A percentile compares a stretch with the other conserved stretches of the same genome.
These are phyloP conservation scores for Aphidius colemani DNA, from an alignment of 2,888 invertebrate species.

Conservation along the genomic window DNA sequence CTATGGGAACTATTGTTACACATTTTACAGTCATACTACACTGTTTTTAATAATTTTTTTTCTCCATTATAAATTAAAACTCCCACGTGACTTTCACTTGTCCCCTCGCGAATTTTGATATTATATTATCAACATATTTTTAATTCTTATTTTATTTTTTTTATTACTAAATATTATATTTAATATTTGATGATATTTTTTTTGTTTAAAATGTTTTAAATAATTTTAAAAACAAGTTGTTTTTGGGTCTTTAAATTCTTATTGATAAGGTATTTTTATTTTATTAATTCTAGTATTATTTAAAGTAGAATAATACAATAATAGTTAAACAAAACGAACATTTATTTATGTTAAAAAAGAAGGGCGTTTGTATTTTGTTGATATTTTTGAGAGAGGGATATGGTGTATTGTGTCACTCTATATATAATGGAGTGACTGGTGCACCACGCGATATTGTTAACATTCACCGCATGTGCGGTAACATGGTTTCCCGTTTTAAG, in stretches of 20 bases:
- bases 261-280: slow-evolving; percentile 9
- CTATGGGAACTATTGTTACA: slow-evolving; percentile 60
- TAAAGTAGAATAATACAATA: no score
- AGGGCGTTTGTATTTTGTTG: no score
- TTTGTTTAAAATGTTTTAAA: no score
- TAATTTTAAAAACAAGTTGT: background rate
- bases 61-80: slow-evolving; percentile 38
- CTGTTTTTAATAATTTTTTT: slow-evolving; percentile 42
- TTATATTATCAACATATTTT: slow-evolving; percentile 22
- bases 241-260: slow-evolving; percentile 31
- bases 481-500: slow-evolving; percentile 59
- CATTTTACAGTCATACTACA: slow-evolving; percentile 56
- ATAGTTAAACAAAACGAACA: no score
- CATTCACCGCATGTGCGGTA: slow-evolving; percentile 60
- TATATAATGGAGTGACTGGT: slow-evolving; percentile 54
- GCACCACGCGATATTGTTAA: slow-evolving; percentile 57
- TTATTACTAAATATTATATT: slow-evolving; percentile 8
- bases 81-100: slow-evolving; percentile 60
- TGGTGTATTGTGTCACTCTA: slow-evolving; percentile 55
- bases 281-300: no score
- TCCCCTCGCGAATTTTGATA: slow-evolving; percentile 44
- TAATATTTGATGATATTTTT: background rate
- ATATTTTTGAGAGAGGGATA: slow-evolving; percentile 29
- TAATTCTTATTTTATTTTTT: background rate
- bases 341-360: no score